phyloP scores from a whole-genome alignment of 2,888 invertebrate genomes.

The Chesias legatella region DNA sequence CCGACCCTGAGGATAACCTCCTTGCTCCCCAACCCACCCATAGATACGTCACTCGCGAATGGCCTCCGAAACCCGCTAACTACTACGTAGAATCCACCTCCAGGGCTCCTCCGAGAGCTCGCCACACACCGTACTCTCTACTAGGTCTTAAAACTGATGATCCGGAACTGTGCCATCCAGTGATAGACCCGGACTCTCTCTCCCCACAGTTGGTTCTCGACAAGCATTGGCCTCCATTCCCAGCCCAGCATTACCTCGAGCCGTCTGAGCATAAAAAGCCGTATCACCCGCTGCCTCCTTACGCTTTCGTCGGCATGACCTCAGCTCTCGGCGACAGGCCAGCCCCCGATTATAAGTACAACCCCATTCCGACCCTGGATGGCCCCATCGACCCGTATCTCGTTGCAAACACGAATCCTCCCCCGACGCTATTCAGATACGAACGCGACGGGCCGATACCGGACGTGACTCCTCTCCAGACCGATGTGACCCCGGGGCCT shows the following conservation, averaged over 20 bases:
- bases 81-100: constrained; percentile 67
- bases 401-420: constrained; percentile 54
- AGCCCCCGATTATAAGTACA: constrained; percentile 63
- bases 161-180: constrained; percentile 50
- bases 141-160: constrained; percentile 67
- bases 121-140: constrained; percentile 62
- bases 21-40: constrained; percentile 65
- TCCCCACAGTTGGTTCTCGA: constrained; percentile 64
- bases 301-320: constrained; percentile 70
- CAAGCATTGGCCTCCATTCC: constrained; percentile 70
- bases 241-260: constrained; percentile 69
- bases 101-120: constrained; percentile 45
- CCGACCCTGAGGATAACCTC: constrained; percentile 44
- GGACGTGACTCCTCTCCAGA: constrained; percentile 55
- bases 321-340: constrained; percentile 67
- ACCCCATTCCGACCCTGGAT: constrained; percentile 61
- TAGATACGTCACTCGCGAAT: constrained; percentile 60
- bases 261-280: constrained; percentile 55
- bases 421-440: constrained; percentile 65
- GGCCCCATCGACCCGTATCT: constrained; percentile 67
- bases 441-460: constrained; percentile 71
- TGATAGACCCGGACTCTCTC: constrained; percentile 61
- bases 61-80: constrained; percentile 67
- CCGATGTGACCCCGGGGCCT: constrained; percentile 59
- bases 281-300: constrained; percentile 61